Conservation (phyloP, 2,113 vertebrate genomes). For the Phyllopteryx taeniolatus region DNA sequence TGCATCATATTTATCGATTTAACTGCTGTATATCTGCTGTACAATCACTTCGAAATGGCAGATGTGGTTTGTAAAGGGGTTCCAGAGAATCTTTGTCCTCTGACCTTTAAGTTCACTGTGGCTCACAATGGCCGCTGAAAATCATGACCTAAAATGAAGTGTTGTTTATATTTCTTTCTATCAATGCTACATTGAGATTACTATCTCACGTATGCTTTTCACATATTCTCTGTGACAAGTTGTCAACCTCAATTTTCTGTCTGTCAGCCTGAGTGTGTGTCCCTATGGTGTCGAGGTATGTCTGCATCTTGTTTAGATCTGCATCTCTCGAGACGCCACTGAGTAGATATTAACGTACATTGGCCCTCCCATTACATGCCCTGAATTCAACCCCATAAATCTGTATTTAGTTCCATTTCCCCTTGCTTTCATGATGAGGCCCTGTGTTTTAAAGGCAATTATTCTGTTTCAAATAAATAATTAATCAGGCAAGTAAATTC, state of each 20-base stretch:
- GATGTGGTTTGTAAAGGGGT: too few species aligned
- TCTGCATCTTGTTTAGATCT: conserved; percentile 56
- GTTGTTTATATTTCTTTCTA: conserved; percentile 34
- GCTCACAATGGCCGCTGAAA: conserved; percentile 20
- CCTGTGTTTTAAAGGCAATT: conserved; percentile 92
- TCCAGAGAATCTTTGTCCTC: too few species aligned
- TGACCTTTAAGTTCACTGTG: conserved; percentile 10
- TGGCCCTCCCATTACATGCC: conserved; percentile 59
- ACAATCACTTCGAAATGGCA: too few species aligned
- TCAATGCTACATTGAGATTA: conserved; percentile 41
- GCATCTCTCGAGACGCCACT: conserved; percentile 54
- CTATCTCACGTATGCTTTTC: conserved; percentile 54
- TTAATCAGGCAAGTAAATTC: conserved; percentile 96
- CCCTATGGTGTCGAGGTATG: conserved; percentile 41
- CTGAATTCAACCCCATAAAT: conserved; percentile 78
- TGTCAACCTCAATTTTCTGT: conserved; percentile 66
- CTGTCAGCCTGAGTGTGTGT: conserved; percentile 60
- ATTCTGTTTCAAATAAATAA: conserved; percentile 98
- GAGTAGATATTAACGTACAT: conserved; percentile 57
- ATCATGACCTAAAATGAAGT: background rate
- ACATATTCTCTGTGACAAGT: conserved; percentile 61
- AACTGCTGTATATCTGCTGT: too few species aligned
- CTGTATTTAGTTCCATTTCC: conserved; percentile 84
- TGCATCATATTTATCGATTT: too few species aligned
- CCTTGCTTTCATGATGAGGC: conserved; percentile 81